phyloP scores from a whole-genome alignment of 2,888 invertebrate species.

The Myopa testacea region DNA sequence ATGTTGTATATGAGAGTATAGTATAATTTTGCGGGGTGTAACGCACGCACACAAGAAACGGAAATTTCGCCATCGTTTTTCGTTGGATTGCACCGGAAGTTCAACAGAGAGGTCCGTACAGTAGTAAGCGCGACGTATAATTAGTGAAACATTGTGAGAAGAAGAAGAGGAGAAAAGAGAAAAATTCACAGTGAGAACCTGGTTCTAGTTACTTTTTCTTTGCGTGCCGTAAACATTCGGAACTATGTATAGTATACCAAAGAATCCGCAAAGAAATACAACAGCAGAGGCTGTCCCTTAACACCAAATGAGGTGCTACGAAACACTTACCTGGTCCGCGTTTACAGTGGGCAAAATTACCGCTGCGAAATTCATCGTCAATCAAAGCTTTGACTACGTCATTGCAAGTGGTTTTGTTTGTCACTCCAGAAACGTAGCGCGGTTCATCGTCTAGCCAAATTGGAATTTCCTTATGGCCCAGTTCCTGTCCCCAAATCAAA shows the following conservation, averaged over 20 bases:
- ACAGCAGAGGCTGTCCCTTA: too few species aligned
- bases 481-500: constrained; percentile 51
- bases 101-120: background rate
- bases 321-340: constrained; percentile 40
- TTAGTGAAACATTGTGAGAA: constrained; percentile 40
- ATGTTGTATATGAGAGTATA: constrained; percentile 24
- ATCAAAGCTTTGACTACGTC: constrained; percentile 67
- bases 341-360: constrained; percentile 52
- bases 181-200: constrained; percentile 11
- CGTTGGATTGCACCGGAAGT: constrained; percentile 46
- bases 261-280: too few species aligned
- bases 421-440: constrained; percentile 66
- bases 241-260: too few species aligned
- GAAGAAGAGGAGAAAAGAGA: constrained; percentile 28
- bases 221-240: too few species aligned
- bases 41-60: constrained; percentile 37
- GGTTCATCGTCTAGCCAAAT: constrained; percentile 64
- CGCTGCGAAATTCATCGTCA: constrained; percentile 64
- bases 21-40: background rate
- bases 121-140: constrained; percentile 12
- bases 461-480: constrained; percentile 64
- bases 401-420: constrained; percentile 66
- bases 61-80: constrained; percentile 49
- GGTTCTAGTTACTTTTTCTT: too few species aligned
- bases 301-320: too few species aligned